Base-by-base conservation (phyloP, 2,113 vertebrate species). In the Ciconia stormi region DNA sequence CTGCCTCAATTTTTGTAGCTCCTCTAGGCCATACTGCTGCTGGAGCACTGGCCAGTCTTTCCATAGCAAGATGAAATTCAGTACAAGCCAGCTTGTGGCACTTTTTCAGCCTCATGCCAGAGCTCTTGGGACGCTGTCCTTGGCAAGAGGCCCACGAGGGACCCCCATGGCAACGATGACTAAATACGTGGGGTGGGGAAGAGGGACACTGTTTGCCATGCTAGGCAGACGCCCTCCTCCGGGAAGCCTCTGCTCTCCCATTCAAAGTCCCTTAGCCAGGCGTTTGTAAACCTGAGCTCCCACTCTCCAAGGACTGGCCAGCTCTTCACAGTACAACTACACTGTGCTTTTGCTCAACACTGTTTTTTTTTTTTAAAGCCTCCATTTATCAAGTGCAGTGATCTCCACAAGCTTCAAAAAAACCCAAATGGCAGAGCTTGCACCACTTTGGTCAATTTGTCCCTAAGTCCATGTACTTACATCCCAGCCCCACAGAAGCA, bases 131-230 rank as follows among this genome's bases (percentile, higher is more conserved):
- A 49, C 44, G 30, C 4, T 13, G 4, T 19, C 62, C 10, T 47
- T 25, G 11, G 13, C 26, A 76, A 56, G 21, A 80, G 6, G 2
- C 14, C 20, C 32, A 42, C 0, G 13, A 21, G 23, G 5, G 7
- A 59, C 0, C 2, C 7, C 7, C 30, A 3, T 21, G 6, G n/a
- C 23, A 72, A 52, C 16, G 30, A 17, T 0, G 1, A 34, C 4
- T 38, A 46, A 53, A 42, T 46, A 16, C 0, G 0, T 9, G 23
- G 20, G 4, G 9, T 50, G 16, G 5, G 14, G 20, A 67, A 70
- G 25, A 29, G 13, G 5, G 6, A 66, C 7, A 44, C 3, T 70
- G 4, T 30, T 44, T 78, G 16, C 36, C 12, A 26, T 10, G 5
- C 21, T 36, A n/a, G n/a, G n/a, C n/a, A n/a, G n/a, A n/a, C n/a